Evolutionary conservation across 37 sponge, comb jelly and placozoan genomes (phyloP).

Genomic region (Bolinopsis microptera): DNA sequence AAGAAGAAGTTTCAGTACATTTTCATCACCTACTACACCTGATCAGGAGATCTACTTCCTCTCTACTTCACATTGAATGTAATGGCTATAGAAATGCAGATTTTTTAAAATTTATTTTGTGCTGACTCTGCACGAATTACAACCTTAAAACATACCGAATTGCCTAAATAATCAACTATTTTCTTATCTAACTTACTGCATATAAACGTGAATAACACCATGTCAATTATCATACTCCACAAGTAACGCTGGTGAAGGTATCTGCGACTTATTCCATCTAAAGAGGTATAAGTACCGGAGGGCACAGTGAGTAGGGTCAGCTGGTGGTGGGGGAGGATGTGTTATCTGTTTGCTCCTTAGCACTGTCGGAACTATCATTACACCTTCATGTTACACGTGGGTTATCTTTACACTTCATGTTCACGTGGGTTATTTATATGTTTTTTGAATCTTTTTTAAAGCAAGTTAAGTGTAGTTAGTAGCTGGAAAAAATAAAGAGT

Average conservation of each 20-base stretch:
- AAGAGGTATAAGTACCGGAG: neutral
- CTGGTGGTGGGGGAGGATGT: constrained; percentile 63
- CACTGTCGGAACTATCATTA: constrained; percentile 1
- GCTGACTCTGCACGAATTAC: too few species aligned
- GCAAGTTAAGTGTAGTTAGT: too few species aligned
- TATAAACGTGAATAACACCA: too few species aligned
- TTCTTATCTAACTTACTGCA: too few species aligned
- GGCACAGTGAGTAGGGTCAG: constrained; percentile 8
- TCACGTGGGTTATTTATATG: neutral
- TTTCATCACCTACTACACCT: neutral
- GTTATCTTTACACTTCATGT: constrained; percentile 6
- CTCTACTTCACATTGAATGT: constrained; percentile 2
- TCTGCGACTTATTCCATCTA: constrained; percentile 43
- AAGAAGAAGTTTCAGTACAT: constrained; percentile 22
- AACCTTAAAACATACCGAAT: too few species aligned
- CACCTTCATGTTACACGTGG: constrained; percentile 19
- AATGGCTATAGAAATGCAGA: too few species aligned
- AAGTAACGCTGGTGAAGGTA: constrained; percentile 13
- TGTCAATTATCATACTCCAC: constrained; percentile 9
- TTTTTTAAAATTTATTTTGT: too few species aligned
- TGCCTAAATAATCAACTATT: too few species aligned
- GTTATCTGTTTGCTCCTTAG: constrained; percentile 4
- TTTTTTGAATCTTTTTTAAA: too few species aligned
- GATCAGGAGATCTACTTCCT: constrained; percentile 51
- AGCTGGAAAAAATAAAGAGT: too few species aligned